Evolutionary conservation across 2,113 vertebrate species (phyloP).

Genomic region (pig (Sus scrofa)): DNA sequence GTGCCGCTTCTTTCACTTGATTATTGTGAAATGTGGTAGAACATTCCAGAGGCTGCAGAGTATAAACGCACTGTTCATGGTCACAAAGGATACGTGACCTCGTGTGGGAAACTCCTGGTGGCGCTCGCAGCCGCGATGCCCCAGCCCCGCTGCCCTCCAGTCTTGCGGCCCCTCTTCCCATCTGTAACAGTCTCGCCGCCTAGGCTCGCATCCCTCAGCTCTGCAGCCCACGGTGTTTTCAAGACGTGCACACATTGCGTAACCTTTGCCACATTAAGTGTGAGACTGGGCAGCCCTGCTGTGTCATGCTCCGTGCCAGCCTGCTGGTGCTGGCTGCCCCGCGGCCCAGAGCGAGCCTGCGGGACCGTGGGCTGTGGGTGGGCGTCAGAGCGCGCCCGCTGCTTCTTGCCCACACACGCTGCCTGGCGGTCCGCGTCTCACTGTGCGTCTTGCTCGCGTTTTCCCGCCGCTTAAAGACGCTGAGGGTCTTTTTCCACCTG

Average conservation of each 20-base stretch:
- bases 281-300: too few species aligned
- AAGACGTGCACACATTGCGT: too few species aligned
- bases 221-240: too few species aligned
- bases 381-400: accelerated
- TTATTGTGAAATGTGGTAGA: not conserved
- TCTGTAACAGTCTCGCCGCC: not conserved
- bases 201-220: too few species aligned
- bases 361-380: too few species aligned
- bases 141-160: too few species aligned
- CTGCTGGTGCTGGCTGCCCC: too few species aligned
- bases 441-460: not conserved
- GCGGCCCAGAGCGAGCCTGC: too few species aligned
- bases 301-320: too few species aligned
- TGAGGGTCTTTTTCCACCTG: not conserved
- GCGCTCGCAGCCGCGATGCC: not conserved
- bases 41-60: not conserved
- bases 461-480: not conserved
- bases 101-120: not conserved
- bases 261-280: too few species aligned
- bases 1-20: not conserved
- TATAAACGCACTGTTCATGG: not conserved
- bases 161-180: not conserved
- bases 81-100: not conserved
- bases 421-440: too few species aligned
- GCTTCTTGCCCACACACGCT: too few species aligned